phyloP scores from a whole-genome alignment of 30 jellyfish, hydroid and myxozoan species.

The Catostylus mosaicus region DNA sequence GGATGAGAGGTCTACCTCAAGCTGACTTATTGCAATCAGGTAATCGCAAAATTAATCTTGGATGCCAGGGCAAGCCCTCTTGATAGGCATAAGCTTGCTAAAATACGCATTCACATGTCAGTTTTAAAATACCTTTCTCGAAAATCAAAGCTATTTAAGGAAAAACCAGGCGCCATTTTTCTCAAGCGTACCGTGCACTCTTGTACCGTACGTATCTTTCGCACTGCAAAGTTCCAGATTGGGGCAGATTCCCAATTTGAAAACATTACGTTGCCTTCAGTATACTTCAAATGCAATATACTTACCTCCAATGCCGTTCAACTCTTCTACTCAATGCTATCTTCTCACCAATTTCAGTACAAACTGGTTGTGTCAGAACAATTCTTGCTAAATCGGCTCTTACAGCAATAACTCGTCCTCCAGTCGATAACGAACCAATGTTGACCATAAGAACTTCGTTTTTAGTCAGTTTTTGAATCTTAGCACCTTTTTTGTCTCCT shows the following conservation, averaged over 20 bases:
- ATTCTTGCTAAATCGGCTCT: slow-evolving; percentile 98
- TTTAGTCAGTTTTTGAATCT: slow-evolving; percentile 93
- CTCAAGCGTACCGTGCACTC: neutral
- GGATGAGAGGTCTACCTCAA: too few relatives aligned
- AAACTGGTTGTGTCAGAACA: slow-evolving; percentile 99
- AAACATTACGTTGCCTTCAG: neutral
- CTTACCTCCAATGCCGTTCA: slow-evolving; percentile 99
- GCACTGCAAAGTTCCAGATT: neutral
- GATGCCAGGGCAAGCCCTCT: too few relatives aligned
- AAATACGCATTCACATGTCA: too few relatives aligned
- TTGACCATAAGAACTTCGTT: slow-evolving; percentile 98
- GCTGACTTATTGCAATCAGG: too few relatives aligned
- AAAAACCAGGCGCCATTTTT: neutral
- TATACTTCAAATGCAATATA: neutral
- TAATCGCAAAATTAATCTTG: too few relatives aligned
- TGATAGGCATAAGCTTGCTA: too few relatives aligned
- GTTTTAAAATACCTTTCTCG: neutral
- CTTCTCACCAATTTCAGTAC: slow-evolving; percentile 99
- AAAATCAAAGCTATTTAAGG: neutral
- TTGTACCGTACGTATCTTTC: neutral
- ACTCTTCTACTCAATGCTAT: slow-evolving; percentile 99
- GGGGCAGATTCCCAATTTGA: neutral
- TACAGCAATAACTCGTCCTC: slow-evolving; percentile 99
- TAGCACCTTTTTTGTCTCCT: slow-evolving; percentile 99
- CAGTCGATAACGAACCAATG: slow-evolving; percentile 98